A percentile compares a stretch with the other conserved stretches of the same genome.
phyloP scores from a whole-genome alignment of 2,888 invertebrate genomes.

The Dioctria rufipes region DNA sequence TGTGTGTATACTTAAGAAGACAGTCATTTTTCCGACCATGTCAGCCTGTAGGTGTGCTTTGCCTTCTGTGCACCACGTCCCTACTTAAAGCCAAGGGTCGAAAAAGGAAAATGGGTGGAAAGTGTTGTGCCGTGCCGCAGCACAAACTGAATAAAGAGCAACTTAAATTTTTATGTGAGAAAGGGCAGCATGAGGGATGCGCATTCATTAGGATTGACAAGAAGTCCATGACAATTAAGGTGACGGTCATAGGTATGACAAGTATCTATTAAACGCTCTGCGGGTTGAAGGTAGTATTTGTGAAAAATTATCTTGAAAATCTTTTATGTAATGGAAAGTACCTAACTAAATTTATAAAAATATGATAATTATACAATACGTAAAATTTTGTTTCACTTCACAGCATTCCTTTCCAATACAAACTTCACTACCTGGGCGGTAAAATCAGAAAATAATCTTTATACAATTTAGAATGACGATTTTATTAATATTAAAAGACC shows the following conservation, averaged over 20 bases:
- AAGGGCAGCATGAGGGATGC: conserved; percentile 47
- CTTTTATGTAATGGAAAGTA: too few relatives aligned
- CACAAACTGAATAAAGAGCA: conserved; percentile 56
- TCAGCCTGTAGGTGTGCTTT: conserved; percentile 46
- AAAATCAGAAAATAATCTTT: too few relatives aligned
- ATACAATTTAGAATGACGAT: too few relatives aligned
- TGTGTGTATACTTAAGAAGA: conserved; percentile 45
- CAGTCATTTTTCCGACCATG: conserved; percentile 51
- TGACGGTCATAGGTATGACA: conserved; percentile 51
- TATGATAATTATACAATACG: too few relatives aligned
- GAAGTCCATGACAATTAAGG: conserved; percentile 55
- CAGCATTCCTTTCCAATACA: too few relatives aligned
- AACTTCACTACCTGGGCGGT: too few relatives aligned
- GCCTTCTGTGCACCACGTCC: conserved; percentile 40
- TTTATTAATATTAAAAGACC: too few relatives aligned
- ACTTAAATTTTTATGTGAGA: conserved; percentile 56
- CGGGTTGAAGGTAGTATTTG: not conserved
- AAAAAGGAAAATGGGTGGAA: conserved; percentile 43
- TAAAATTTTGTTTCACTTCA: too few relatives aligned
- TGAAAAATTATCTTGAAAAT: too few relatives aligned
- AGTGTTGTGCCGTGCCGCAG: conserved; percentile 49
- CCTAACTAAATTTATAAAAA: too few relatives aligned
- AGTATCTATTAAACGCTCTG: conserved; percentile 44
- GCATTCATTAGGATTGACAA: conserved; percentile 44
- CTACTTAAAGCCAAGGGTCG: conserved; percentile 52